Base-by-base conservation (phyloP, 2,888 invertebrate species). In the Julus scandinavius region DNA sequence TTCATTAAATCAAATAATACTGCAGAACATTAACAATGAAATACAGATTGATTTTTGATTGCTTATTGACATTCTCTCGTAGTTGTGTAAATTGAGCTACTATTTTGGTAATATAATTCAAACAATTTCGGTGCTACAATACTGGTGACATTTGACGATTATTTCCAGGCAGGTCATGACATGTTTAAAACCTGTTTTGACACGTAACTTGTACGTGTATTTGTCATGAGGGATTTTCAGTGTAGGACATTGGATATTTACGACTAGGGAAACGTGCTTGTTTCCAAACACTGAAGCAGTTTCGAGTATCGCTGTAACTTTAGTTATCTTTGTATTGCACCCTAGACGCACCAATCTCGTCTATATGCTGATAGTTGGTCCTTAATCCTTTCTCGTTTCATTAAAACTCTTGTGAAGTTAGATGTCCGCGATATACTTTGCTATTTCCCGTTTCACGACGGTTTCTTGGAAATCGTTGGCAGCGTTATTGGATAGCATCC, bases 271-370 rank as follows among this genome's bases (percentile, higher is more conserved):
- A 38, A 38, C 80, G 20, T 20, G 20, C 11, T 38, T 29, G 29
- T 29, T 80, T 29, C 80, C 80, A 38, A 80, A 80, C 38, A 29
- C 38, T 38, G 20, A 80, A 13, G 38, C 38, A 38, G 63, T 72
- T 72, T 29, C 29, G 11, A 80, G 80, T 38, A 29, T 80, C 29
- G 29, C 80, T 11, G 38, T 38, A 80, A 80, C 38, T 80, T 80
- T 80, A 38, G 80, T 80, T 80, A 80, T 80, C 80, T 80, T 38
- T 29, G 80, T 20, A 80, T 80, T 80, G 80, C 80, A 80, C 80
- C 80, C 80, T 38, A 80, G 80, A 80, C 80, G 80, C 80, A 13
- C 80, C 80, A 80, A 80, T 80, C 80, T 80, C 80, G 80, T 80
- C 80, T 80, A 80, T 80, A 80, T 80, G 80, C 80, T 80, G 80